phyloP scores from a whole-genome alignment of 2,888 invertebrate genomes.

The Periphyllus acericola region DNA sequence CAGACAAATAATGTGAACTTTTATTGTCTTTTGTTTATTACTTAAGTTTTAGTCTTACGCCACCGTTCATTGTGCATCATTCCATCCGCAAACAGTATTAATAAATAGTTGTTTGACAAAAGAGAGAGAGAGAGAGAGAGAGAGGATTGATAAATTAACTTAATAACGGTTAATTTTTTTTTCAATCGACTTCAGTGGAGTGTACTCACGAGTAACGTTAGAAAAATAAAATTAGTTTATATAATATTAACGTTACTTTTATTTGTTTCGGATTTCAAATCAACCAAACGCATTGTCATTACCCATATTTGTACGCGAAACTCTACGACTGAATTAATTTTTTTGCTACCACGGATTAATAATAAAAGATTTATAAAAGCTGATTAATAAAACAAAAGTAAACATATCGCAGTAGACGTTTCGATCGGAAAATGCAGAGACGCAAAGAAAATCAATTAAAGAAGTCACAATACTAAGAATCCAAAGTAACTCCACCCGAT shows the following conservation, averaged over 20 bases:
- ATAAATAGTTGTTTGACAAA: not conserved
- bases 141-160: conserved; percentile 6
- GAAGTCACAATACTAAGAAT: not conserved
- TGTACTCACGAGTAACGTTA: too few species aligned
- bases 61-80: not conserved
- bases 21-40: too few species aligned
- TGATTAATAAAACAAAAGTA: not conserved
- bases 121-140: too few species aligned
- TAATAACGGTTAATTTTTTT: not conserved
- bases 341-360: too few species aligned
- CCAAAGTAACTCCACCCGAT: conserved; percentile 2
- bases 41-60: too few species aligned
- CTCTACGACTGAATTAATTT: not conserved
- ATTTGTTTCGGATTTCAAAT: not conserved
- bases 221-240: too few species aligned
- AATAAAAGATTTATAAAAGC: too few species aligned
- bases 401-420: not conserved
- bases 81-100: not conserved
- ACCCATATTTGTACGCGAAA: not conserved
- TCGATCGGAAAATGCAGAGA: not conserved
- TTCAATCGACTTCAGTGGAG: not conserved
- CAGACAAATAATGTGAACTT: conserved; percentile 8
- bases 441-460: conserved; percentile 13
- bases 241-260: not conserved
- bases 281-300: not conserved